Conservation (phyloP, 1,140 invertebrate genomes). For the Drosophila bocqueti region DNA sequence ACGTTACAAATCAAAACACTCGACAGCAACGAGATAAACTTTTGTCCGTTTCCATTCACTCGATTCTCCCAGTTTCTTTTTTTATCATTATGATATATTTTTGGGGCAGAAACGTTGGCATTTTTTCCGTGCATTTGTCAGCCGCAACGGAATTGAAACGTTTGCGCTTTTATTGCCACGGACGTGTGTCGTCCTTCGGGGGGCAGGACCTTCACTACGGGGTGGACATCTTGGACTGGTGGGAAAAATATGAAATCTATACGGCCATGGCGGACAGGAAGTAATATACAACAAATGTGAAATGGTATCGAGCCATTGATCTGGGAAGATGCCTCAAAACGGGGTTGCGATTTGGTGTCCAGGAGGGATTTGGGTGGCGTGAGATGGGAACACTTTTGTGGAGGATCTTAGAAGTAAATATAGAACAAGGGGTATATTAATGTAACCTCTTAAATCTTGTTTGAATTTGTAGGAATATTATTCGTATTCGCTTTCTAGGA, state of each 20-base stretch:
- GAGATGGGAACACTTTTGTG: not conserved
- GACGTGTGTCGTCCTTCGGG: conserved; percentile 61
- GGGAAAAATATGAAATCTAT: conserved; percentile 74
- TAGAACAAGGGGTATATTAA: not conserved
- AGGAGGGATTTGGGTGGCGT: not conserved
- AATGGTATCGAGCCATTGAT: conserved; percentile 57
- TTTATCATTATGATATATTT: conserved; percentile 78
- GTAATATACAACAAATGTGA: conserved; percentile 73
- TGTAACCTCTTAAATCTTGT: not conserved
- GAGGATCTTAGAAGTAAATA: not conserved
- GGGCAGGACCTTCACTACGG: conserved; percentile 9
- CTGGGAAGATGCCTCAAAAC: not conserved
- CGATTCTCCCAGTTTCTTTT: conserved; percentile 22
- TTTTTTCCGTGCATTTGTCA: conserved; percentile 80
- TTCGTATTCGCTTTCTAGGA: not conserved
- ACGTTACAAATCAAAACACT: conserved; percentile 85
- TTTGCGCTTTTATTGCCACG: conserved; percentile 78
- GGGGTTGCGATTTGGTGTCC: conserved; percentile 2
- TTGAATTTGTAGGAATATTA: not conserved
- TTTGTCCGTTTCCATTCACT: conserved; percentile 35
- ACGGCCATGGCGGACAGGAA: conserved; percentile 58
- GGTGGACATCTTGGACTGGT: conserved; percentile 50
- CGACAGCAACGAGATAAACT: conserved; percentile 80
- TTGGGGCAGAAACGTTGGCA: conserved; percentile 67
- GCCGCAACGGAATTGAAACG: conserved; percentile 84